Base-by-base conservation (phyloP, 2,888 invertebrate genomes). In the Gisinianus flammeolus region DNA sequence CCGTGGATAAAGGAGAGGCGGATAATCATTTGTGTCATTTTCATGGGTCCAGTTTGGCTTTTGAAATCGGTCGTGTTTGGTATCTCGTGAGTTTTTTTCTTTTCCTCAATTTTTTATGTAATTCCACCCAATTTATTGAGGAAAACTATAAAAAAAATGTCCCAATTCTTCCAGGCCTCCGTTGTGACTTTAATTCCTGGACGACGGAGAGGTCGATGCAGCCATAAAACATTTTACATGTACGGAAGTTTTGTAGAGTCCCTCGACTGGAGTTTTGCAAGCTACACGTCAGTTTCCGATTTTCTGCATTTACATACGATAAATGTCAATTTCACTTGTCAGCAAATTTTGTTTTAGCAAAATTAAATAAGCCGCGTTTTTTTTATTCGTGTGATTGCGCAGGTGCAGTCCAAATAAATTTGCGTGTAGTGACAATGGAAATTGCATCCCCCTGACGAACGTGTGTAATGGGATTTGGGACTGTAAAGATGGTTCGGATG, bases 181-280 rank as follows among this genome's bases (percentile, higher is more conserved):
- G 26, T 79, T 5, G 70, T 75, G 0, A 64, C 69, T 8, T 30
- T 75, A 31, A 75, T 79, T 54, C 79, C 79, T 1, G 76, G 79
- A 28, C 22, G 75, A 44, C 62, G 62, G 58, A 24, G 75, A 54
- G 76, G 71, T 6, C 74, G 70, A 4, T 79, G 79, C 22, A 66
- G 64, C 16, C 35, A 54, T 3, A 70, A 79, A 28, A 62, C 64
- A 26, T 66, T 76, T 10, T 79, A 79, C 31, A 67, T 79, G 19
- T 79, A 33, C 26, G 75, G 44, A 2, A 69, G 66, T 28, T 10
- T 52, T 22, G 22, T 35, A 12, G 28, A 5, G 0, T 62, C 74
- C 33, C 66, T 58, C 16, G 54, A 67, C 12, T 74, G 78, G 74
- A 44, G 64, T 2, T 22, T 24, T 26, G 30, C 24, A 5, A 66